A percentile compares a stretch with the other conserved stretches of the same genome.
Evolutionary conservation across 1,140 invertebrate species (phyloP).

Genomic region (Drosophila takahashii): DNA sequence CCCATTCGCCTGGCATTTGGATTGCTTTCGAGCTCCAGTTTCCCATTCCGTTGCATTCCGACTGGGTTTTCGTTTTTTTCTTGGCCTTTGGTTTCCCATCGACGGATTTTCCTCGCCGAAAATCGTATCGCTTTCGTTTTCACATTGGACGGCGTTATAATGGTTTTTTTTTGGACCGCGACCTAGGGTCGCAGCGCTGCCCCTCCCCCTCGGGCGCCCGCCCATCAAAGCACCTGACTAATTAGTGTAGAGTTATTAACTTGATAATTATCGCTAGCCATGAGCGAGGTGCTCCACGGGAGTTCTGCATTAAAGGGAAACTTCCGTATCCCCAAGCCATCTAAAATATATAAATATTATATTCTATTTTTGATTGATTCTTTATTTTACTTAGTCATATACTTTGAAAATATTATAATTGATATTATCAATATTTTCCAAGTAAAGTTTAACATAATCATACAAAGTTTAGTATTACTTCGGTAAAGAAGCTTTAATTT

Average conservation of each 20-base stretch:
- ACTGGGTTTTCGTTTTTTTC: conserved; percentile 6
- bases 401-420: too few species aligned
- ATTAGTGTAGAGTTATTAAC: conserved; percentile 57
- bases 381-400: too few species aligned
- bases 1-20: conserved; percentile 38
- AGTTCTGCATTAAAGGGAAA: conserved; percentile 13
- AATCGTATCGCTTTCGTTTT: conserved; percentile 57
- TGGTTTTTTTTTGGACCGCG: conserved; percentile 17
- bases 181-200: conserved; percentile 40
- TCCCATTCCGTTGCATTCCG: conserved; percentile 17
- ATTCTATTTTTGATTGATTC: too few species aligned
- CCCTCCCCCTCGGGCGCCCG: not conserved
- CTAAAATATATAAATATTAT: not conserved
- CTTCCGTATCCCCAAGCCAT: not conserved
- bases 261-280: conserved; percentile 55
- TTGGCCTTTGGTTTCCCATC: conserved; percentile 1
- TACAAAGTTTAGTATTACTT: too few species aligned
- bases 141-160: conserved; percentile 15
- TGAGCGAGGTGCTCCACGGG: conserved; percentile 30
- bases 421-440: too few species aligned
- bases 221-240: conserved; percentile 45
- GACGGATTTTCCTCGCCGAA: conserved; percentile 37
- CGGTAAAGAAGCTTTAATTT: too few species aligned
- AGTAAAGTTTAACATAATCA: too few species aligned
- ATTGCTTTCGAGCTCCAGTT: conserved; percentile 63